phyloP scores from a whole-genome alignment of 2,113 vertebrate genomes.

The Perca schrenkii region DNA sequence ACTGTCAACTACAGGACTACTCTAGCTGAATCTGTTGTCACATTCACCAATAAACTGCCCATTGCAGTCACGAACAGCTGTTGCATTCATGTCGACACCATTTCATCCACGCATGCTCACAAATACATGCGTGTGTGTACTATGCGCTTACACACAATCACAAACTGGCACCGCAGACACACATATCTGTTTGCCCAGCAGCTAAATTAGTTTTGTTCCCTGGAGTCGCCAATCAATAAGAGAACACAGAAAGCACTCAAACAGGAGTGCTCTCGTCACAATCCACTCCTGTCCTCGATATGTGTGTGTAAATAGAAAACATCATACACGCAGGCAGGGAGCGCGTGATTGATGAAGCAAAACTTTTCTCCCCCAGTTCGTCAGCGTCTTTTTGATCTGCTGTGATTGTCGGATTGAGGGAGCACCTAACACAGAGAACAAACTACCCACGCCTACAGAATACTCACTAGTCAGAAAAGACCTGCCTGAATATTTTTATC shows the following conservation, averaged over 20 bases:
- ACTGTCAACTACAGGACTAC: constrained; percentile 38
- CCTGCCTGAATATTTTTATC: constrained; percentile 67
- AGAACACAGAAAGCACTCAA: constrained; percentile 53
- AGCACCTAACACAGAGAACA: constrained; percentile 42
- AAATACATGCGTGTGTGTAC: neutral
- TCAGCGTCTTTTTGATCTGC: constrained; percentile 72
- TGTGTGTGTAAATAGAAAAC: constrained; percentile 61
- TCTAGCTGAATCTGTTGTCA: constrained; percentile 41
- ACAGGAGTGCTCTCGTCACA: constrained; percentile 40
- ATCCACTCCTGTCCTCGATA: constrained; percentile 35
- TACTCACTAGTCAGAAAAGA: constrained; percentile 57
- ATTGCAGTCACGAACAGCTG: constrained; percentile 47
- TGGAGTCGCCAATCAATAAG: constrained; percentile 66
- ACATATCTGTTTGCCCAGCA: constrained; percentile 35
- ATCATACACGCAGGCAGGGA: constrained; percentile 26
- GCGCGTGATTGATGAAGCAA: constrained; percentile 67
- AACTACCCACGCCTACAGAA: constrained; percentile 54
- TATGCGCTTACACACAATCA: constrained; percentile 1
- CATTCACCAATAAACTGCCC: constrained; percentile 19
- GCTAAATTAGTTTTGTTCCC: constrained; percentile 67
- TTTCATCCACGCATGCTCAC: neutral
- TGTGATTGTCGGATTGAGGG: constrained; percentile 53
- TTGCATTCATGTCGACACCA: neutral
- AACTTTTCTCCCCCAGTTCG: constrained; percentile 57
- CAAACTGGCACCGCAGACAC: constrained; percentile 17